These are phyloP conservation scores for Zophobas morio DNA, from an alignment of 1,140 invertebrate species.

Conservation along the genomic window DNA sequence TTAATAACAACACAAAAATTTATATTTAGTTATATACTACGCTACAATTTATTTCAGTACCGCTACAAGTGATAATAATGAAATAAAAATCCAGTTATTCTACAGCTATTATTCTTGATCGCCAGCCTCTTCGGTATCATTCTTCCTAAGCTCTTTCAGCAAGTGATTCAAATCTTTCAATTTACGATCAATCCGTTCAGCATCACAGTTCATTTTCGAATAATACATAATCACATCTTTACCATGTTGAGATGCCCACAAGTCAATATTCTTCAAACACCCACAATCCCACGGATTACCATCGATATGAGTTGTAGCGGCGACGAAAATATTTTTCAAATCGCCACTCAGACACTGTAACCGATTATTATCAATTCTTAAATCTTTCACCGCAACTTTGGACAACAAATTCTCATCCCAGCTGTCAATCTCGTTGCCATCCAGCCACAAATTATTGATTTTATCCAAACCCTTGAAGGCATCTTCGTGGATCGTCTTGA, in stretches of 20 bases:
- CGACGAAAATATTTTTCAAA: slow-evolving; percentile 25
- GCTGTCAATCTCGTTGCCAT: slow-evolving; percentile 7
- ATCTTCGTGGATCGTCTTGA: slow-evolving; percentile 11
- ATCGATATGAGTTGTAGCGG: slow-evolving; percentile 29
- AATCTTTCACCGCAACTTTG: not conserved
- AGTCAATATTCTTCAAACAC: slow-evolving; percentile 42
- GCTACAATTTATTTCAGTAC: too few relatives aligned
- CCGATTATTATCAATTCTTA: slow-evolving; percentile 39
- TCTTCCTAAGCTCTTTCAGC: slow-evolving; percentile 24
- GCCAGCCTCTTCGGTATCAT: not conserved
- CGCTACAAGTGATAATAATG: too few relatives aligned
- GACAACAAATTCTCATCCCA: slow-evolving; percentile 21
- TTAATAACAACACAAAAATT: too few relatives aligned
- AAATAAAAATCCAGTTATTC: too few relatives aligned
- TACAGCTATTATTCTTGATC: too few relatives aligned
- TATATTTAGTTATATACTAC: too few relatives aligned
- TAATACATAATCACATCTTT: slow-evolving; percentile 17
- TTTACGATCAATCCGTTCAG: slow-evolving; percentile 26
- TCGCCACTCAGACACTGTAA: slow-evolving; percentile 15
- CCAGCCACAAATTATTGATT: slow-evolving; percentile 43
- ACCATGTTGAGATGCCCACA: slow-evolving; percentile 1
- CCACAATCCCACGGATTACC: slow-evolving; percentile 45
- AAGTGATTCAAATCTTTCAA: slow-evolving; percentile 19
- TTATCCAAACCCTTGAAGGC: slow-evolving; percentile 27
- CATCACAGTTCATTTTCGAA: slow-evolving; percentile 40